phyloP scores from a whole-genome alignment of 2,888 invertebrate species.

The Rotaria macrura region DNA sequence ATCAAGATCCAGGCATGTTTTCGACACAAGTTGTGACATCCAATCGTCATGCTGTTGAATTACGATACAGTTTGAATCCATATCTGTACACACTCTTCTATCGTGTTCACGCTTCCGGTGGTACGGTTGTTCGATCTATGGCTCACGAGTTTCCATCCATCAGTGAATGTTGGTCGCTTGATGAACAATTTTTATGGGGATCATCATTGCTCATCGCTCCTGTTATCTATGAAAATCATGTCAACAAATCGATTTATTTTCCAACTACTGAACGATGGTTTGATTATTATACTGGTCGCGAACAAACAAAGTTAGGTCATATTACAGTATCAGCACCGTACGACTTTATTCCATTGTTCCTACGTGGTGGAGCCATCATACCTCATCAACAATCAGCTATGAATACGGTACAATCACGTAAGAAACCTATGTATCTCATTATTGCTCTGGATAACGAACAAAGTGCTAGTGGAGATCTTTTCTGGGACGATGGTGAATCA shows the following conservation, averaged over 20 bases:
- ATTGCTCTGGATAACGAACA: not conserved
- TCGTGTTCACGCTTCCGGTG: slow-evolving; percentile 57
- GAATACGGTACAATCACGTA: slow-evolving; percentile 21
- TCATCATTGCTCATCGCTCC: slow-evolving; percentile 47
- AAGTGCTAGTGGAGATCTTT: not conserved
- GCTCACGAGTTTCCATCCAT: slow-evolving; percentile 58
- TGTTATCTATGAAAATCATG: slow-evolving; percentile 39
- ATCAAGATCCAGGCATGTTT: slow-evolving; percentile 42
- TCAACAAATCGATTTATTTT: slow-evolving; percentile 25
- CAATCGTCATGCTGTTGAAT: slow-evolving; percentile 39
- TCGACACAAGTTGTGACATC: slow-evolving; percentile 39
- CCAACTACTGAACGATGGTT: slow-evolving; percentile 24
- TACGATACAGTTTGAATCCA: slow-evolving; percentile 44
- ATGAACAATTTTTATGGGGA: slow-evolving; percentile 49
- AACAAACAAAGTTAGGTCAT: not conserved
- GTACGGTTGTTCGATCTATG: slow-evolving; percentile 66
- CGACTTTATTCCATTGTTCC: slow-evolving; percentile 38
- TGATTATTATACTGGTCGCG: slow-evolving; percentile 28
- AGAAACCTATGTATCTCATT: not conserved
- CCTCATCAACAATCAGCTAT: slow-evolving; percentile 36
- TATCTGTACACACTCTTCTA: slow-evolving; percentile 46
- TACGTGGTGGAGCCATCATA: slow-evolving; percentile 42
- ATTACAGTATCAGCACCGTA: not conserved
- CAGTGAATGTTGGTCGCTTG: slow-evolving; percentile 38
- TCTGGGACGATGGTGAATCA: not conserved